Evolutionary conservation across 2,113 vertebrate genomes (phyloP).

Genomic region (Opisthocomus hoazin): DNA sequence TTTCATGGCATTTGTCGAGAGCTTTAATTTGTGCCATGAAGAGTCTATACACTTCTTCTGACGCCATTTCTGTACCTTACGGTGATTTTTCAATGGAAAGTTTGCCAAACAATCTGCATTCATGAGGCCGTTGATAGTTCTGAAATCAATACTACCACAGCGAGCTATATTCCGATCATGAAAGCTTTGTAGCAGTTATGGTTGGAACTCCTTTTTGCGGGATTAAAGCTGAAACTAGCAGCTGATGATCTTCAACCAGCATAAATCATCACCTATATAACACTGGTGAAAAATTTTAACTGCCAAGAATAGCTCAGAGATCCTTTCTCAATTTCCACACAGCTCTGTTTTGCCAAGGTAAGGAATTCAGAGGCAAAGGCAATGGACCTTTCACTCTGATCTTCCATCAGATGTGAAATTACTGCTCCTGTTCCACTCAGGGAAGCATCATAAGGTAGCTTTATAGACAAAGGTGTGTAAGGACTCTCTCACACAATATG

Average conservation of each 20-base stretch:
- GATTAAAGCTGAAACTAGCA: neutral
- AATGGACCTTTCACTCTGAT: constrained; percentile 2
- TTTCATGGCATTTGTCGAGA: neutral
- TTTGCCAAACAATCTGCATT: neutral
- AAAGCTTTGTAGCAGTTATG: neutral
- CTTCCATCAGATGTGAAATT: constrained; percentile 26
- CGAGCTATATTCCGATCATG: neutral
- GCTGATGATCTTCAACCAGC: neutral
- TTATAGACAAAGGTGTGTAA: constrained; percentile 10
- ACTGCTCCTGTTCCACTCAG: neutral
- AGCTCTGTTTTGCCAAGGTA: neutral
- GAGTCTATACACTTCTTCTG: neutral
- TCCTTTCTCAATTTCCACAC: neutral
- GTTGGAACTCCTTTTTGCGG: neutral
- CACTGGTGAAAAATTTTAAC: neutral
- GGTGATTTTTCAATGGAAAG: neutral
- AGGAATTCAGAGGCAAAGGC: constrained; percentile 5
- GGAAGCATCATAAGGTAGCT: constrained; percentile 10
- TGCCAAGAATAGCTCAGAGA: neutral
- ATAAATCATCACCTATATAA: neutral
- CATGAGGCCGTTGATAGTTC: neutral
- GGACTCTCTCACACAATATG: neutral
- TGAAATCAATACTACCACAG: neutral
- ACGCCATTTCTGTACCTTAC: neutral
- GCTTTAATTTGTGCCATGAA: neutral